Percentiles rank a stretch among this genome's conserved stretches.
Conservation (phyloP, 2,888 invertebrate species). For the Agrotis puta region DNA sequence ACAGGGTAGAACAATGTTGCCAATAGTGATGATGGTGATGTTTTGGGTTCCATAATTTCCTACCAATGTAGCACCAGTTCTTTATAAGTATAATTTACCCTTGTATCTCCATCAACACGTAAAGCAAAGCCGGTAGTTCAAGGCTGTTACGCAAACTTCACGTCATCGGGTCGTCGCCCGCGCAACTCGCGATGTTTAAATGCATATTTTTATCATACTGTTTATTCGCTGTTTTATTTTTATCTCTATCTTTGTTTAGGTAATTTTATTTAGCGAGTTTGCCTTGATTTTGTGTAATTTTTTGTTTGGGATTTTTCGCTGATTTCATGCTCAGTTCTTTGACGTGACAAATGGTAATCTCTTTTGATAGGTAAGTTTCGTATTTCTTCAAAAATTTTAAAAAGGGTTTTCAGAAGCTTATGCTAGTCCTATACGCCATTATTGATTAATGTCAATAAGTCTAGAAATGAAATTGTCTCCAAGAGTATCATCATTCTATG, state of each 20-base stretch:
- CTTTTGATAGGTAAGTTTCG: background rate
- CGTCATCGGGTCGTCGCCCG: constrained; percentile 66
- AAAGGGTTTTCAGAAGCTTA: too few species aligned
- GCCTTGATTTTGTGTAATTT: constrained; percentile 6
- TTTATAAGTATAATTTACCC: too few species aligned
- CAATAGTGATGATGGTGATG: too few species aligned
- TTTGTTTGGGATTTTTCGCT: background rate
- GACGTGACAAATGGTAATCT: background rate
- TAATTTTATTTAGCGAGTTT: constrained; percentile 31
- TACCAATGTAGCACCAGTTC: too few species aligned
- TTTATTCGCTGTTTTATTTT: constrained; percentile 40
- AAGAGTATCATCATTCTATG: too few species aligned
- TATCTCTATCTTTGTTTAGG: constrained; percentile 34
- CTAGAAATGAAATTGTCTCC: too few species aligned
- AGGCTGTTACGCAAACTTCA: constrained; percentile 66
- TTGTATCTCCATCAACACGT: constrained; percentile 27
- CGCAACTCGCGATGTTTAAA: constrained; percentile 54
- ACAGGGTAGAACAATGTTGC: too few species aligned
- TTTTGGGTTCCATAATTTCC: too few species aligned
- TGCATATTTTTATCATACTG: constrained; percentile 58
- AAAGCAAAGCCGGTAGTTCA: constrained; percentile 60
- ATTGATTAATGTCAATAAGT: too few species aligned
- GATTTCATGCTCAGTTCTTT: background rate
- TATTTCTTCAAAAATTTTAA: background rate
- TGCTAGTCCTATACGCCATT: too few species aligned